Base-by-base conservation (phyloP, 2,888 invertebrate genomes). In the Deilephila elpenor region DNA sequence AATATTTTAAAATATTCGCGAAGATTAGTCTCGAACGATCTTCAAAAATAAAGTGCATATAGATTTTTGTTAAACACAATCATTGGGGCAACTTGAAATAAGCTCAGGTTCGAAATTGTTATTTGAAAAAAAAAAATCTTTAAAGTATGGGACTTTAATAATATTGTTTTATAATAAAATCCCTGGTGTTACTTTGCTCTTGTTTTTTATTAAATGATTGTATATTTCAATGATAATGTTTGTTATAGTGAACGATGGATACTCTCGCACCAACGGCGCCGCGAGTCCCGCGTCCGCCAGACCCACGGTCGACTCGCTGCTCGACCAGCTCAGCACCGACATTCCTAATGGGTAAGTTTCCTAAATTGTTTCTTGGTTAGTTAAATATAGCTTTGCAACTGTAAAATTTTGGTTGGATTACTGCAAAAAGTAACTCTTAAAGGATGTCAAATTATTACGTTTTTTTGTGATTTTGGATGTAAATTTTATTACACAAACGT, bases 291-390 rank as follows among this genome's bases (percentile, higher is more conserved):
- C 93, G 0, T 89, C 93, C 37, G 86, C 93, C 60, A 95, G 98
- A 75, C 98, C 98, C 17, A 96, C 98, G 0, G 98, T 99, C 73
- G 98, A 99, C 93, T 98, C 97, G 78, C 95, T 99, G 70, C 95
- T 99, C 74, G 98, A 98, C 83, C 98, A 98, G 91, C 95, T 99
- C 84, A 97, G 96, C 90, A 95, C 97, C 74, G 97, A 97, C 77
- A 95, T 97, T 79, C 96, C 97, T 37, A 97, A 97, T 93, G 97
- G 97, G 98, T 98, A 89, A 95, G 95, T 86, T 3, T 11, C 0
- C 17, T n/a, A 19, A 14, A 70, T 0, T 17, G 8, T 11, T n/a
- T 61, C 1, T 61, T 32, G 14, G 25, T 1, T 25, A 25, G 25
- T 1, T 25, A 44, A 44, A 44, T 4, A 44, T 11, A 44, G 11